Conservation (phyloP, 2,797 vertebrate species). For the Morelia viridis region DNA sequence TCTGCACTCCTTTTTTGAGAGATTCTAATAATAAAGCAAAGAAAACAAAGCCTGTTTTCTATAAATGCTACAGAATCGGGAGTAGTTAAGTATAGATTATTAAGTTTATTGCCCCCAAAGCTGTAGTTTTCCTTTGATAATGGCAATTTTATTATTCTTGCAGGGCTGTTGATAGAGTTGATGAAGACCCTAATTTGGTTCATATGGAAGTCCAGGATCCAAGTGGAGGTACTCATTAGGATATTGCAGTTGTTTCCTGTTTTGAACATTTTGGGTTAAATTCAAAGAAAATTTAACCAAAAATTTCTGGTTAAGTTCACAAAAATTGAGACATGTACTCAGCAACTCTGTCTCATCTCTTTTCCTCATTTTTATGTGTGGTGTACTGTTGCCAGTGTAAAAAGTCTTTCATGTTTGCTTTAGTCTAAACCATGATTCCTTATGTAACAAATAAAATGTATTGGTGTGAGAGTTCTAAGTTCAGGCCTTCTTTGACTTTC, state of each 20-base stretch:
- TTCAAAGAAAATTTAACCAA: not conserved
- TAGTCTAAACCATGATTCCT: not conserved
- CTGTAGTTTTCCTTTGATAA: conserved; percentile 34
- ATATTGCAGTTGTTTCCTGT: conserved; percentile 9
- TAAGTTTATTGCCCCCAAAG: conserved; percentile 31
- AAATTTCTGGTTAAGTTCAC: conserved; percentile 8
- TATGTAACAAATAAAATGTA: not conserved
- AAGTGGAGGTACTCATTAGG: conserved; percentile 82
- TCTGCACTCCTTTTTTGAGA: not conserved
- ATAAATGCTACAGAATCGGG: not conserved
- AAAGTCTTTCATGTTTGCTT: not conserved
- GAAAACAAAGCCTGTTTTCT: conserved; percentile 30
- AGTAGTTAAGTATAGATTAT: conserved; percentile 21
- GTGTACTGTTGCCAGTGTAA: not conserved
- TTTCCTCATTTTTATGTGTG: not conserved
- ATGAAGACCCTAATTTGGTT: conserved; percentile 86
- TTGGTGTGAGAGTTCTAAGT: not conserved
- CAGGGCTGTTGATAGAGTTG: conserved; percentile 90
- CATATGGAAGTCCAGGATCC: conserved; percentile 94
- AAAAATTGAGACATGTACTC: conserved; percentile 38
- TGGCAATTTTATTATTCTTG: conserved; percentile 55
- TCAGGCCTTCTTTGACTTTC: not conserved
- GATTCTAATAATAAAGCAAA: not conserved
- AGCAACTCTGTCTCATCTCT: not conserved
- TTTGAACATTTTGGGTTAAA: conserved; percentile 16